Percentiles rank a stretch among this genome's conserved stretches.
These are phyloP conservation scores for Porites evermanni DNA, from an alignment of 92 coral and sea anemone species.

Conservation along the genomic window DNA sequence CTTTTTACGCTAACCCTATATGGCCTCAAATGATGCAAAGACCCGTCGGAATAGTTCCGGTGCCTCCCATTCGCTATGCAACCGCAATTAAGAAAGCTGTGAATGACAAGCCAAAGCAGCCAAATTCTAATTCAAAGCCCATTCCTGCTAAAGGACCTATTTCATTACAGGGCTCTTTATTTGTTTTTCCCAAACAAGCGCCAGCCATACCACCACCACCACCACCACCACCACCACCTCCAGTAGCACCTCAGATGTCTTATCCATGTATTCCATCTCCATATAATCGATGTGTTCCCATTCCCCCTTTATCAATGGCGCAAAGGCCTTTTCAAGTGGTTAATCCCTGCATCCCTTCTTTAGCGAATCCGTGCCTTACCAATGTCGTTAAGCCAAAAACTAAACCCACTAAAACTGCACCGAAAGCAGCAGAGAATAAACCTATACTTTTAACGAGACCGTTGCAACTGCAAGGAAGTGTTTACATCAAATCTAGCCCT, in stretches of 20 bases:
- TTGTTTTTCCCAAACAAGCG: conserved; percentile 24
- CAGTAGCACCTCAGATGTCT: neutral
- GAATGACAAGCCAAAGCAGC: conserved; percentile 24
- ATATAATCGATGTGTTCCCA: conserved; percentile 27
- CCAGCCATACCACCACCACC: conserved; percentile 13
- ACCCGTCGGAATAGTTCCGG: neutral
- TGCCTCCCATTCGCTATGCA: neutral
- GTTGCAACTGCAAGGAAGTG: conserved; percentile 36
- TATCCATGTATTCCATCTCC: conserved; percentile 33
- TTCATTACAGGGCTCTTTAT: conserved; percentile 29
- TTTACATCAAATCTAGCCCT: conserved; percentile 38
- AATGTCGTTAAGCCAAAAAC: neutral
- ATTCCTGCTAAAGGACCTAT: conserved; percentile 39
- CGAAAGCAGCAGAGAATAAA: neutral
- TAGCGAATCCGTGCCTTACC: conserved; percentile 38
- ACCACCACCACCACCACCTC: conserved; percentile 3
- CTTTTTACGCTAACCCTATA: conserved; percentile 6
- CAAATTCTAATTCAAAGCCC: conserved; percentile 2
- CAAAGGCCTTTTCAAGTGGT: conserved; percentile 8
- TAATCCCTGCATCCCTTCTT: conserved; percentile 56
- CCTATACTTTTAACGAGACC: conserved; percentile 45
- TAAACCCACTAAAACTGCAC: neutral
- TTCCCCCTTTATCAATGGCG: conserved; percentile 17
- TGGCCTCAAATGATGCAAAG: conserved; percentile 5
- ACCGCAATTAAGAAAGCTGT: neutral